Base-by-base conservation (phyloP, 1,140 invertebrate species). In the Chlorops oryzae region DNA sequence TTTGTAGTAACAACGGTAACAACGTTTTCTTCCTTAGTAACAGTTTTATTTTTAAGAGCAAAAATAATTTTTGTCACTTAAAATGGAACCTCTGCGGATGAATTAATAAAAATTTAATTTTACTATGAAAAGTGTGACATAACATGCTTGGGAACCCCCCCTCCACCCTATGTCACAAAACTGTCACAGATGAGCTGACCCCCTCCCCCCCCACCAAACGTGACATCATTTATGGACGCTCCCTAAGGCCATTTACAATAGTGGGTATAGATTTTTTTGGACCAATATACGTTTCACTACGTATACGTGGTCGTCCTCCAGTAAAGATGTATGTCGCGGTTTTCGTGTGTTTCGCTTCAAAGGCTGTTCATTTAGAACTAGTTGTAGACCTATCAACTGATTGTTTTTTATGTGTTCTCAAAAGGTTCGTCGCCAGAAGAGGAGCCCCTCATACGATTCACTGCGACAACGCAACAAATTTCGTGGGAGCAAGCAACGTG, bases 261-360 rank as follows among this genome's bases (percentile, higher is more conserved):
- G 24, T 37, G 3, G 55, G 62, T 10, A 44, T 67, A 2, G 68
- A 73, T 51, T 72, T 67, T 37, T 61, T 60, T 2, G 70, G 68
- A 54, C 56, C 41, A 54, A 58, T 3, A 21, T 21, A 13, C 12
- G 28, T 42, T 9, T 3, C 41, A 21, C 38, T 40, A 17, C n/a
- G 21, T 20, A 46, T 46, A 21, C 43, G 50, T 13, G 44, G 50
- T 7, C 22, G 15, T 21, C 20, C 24, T 10, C 24, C 50, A 6
- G 20, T 25, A 13, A 52, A 52, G 28, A 42, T 37, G 24, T 62
- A 51, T 13, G 27, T 59, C 10, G 17, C 35, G 4, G 25, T 60
- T 0, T 62, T 64, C 27, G 41, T 54, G 1, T 61, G 57, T 34
- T 44, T 59, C 10, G n/a, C 49, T 1, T 59, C 57, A 5, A 63